phyloP scores from a whole-genome alignment of 2,797 vertebrate genomes.

The Neosilurus mollespiculum region DNA sequence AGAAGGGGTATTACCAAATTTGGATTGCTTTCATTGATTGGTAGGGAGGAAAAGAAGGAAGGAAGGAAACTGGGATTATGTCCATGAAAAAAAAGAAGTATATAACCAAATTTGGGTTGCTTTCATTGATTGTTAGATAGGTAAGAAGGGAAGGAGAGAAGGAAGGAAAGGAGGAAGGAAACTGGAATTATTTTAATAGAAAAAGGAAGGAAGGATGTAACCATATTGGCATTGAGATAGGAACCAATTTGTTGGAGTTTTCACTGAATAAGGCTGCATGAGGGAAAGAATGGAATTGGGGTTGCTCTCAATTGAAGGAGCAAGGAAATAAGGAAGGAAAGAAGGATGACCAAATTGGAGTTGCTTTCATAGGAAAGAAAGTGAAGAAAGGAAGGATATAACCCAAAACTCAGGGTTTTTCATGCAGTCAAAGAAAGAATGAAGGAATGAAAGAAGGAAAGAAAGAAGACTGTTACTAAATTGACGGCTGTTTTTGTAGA shows the following conservation, averaged over 20 bases:
- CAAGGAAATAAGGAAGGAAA: not conserved
- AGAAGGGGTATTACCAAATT: not conserved
- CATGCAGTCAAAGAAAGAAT: not conserved
- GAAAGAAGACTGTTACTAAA: not conserved
- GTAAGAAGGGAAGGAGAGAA: constrained; percentile 27
- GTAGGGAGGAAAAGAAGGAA: constrained; percentile 49
- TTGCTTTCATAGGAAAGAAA: no score
- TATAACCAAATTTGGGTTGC: not conserved
- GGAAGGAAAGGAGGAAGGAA: constrained; percentile 7
- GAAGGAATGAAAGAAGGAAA: not conserved
- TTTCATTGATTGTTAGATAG: not conserved
- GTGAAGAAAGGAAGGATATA: not conserved
- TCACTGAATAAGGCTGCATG: no score
- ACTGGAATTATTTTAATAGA: not conserved
- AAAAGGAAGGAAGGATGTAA: not conserved
- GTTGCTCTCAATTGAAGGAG: no score
- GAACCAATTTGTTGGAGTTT: no score
- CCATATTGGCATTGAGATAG: no score
- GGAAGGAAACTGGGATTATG: not conserved
- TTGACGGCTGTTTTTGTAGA: not conserved
- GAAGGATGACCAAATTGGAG: not conserved
- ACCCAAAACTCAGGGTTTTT: not conserved
- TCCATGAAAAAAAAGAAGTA: not conserved
- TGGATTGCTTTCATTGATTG: not conserved
- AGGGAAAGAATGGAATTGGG: not conserved